Conservation (phyloP, 2,113 vertebrate genomes). For the Onychorhynchus coronatus region DNA sequence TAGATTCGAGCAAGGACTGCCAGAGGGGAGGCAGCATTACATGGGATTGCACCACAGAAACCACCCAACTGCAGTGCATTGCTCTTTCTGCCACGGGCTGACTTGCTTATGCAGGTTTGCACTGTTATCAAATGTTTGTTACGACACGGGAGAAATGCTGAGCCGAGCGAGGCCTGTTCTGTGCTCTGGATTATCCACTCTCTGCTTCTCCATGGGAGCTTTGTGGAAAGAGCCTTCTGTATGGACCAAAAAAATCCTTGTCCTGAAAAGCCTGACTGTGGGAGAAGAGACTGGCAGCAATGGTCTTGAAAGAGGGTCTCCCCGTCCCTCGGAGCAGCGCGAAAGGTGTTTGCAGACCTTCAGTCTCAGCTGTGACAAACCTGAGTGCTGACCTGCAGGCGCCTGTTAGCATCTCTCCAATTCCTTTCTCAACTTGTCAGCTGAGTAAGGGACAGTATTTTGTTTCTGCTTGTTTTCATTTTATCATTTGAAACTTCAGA, state of each 20-base stretch:
- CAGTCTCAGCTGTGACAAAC: neutral
- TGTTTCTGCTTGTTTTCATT: neutral
- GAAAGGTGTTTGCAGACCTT: neutral
- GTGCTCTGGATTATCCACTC: neutral
- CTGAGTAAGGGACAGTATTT: neutral
- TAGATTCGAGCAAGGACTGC: slow-evolving; percentile 61
- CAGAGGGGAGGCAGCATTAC: slow-evolving; percentile 60
- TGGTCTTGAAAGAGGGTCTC: neutral
- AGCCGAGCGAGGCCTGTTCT: neutral
- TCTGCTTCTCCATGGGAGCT: neutral
- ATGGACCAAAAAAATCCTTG: neutral
- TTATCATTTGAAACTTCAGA: neutral
- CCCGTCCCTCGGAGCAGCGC: neutral
- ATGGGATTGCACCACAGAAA: slow-evolving; percentile 67
- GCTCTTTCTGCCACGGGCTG: slow-evolving; percentile 63
- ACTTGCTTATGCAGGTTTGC: slow-evolving; percentile 60
- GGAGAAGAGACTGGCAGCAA: neutral
- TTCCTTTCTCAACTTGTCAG: neutral
- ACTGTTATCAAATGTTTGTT: slow-evolving; percentile 54
- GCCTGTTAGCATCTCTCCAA: neutral
- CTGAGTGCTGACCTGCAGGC: neutral
- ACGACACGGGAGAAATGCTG: neutral
- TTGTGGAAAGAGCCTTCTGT: neutral
- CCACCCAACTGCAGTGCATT: slow-evolving; percentile 67
- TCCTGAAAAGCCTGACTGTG: neutral